Percentiles rank a stretch among this genome's conserved stretches.
Evolutionary conservation across 2,113 vertebrate genomes (phyloP).

Genomic region (Coracopsis vasa): DNA sequence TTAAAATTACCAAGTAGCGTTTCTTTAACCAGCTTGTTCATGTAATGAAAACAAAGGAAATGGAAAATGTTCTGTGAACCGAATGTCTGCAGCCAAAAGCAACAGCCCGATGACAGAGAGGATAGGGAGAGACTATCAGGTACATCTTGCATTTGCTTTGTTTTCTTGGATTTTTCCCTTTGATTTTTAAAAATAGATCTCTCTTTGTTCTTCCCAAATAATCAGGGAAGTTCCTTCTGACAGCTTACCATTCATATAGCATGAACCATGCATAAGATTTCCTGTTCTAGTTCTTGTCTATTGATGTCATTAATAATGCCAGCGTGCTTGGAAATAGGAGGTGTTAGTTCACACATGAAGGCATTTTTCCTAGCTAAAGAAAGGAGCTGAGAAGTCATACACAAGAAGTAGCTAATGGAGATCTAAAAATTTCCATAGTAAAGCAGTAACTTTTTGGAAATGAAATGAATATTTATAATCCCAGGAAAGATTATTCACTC

Average conservation of each 20-base stretch:
- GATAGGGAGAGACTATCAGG: slow-evolving; percentile 27
- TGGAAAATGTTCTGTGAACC: slow-evolving; percentile 53
- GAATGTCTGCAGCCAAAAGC: slow-evolving; percentile 62
- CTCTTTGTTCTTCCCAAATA: slow-evolving; percentile 33
- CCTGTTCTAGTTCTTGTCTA: slow-evolving; percentile 5
- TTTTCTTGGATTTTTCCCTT: slow-evolving; percentile 45
- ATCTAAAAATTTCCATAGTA: background rate
- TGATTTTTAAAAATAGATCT: slow-evolving; percentile 40
- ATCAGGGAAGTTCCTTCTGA: slow-evolving; percentile 25
- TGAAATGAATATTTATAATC: background rate
- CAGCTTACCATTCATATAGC: slow-evolving; percentile 9
- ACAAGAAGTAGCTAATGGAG: background rate
- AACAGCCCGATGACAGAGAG: slow-evolving; percentile 32
- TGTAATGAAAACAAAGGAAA: slow-evolving; percentile 58
- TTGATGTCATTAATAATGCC: background rate
- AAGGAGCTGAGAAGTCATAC: background rate
- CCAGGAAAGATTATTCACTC: background rate
- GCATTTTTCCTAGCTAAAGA: background rate
- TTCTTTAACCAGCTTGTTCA: slow-evolving; percentile 46
- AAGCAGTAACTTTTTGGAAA: background rate
- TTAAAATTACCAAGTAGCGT: slow-evolving; percentile 14
- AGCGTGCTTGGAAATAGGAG: background rate
- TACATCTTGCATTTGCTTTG: slow-evolving; percentile 53
- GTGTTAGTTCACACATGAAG: background rate
- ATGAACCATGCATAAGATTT: slow-evolving; percentile 16